Percentiles rank a stretch among this genome's conserved stretches.
Conservation (phyloP, 2,797 vertebrate genomes). For the Vireo griseus region DNA sequence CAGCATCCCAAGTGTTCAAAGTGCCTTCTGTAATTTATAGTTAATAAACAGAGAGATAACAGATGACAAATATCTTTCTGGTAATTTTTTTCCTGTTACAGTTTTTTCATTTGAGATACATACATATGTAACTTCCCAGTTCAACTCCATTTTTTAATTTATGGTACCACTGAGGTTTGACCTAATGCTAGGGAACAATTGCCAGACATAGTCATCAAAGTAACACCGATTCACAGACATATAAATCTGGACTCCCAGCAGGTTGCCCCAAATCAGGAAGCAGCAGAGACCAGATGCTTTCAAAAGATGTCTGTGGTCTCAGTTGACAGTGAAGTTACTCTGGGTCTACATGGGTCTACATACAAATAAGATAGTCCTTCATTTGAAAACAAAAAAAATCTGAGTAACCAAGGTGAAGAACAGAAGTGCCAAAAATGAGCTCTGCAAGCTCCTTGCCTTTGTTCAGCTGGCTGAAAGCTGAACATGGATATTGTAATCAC, state of each 20-base stretch:
- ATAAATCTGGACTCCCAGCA: not conserved
- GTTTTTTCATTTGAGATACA: not conserved
- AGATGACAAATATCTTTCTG: slow-evolving; percentile 22
- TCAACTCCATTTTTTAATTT: not conserved
- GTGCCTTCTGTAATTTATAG: slow-evolving; percentile 21
- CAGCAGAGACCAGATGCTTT: not conserved
- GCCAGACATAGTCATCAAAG: not conserved
- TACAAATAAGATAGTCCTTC: not conserved
- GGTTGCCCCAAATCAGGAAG: not conserved
- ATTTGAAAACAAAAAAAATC: not conserved
- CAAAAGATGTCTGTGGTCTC: not conserved
- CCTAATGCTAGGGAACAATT: not conserved
- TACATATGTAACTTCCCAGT: not conserved
- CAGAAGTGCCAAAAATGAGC: not conserved
- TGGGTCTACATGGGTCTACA: slow-evolving; percentile 46
- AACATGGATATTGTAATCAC: not conserved
- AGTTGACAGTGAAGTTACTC: slow-evolving; percentile 39
- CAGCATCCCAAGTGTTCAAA: not conserved
- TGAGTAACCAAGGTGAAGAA: not conserved
- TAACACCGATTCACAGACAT: not conserved
- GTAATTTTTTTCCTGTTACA: not conserved
- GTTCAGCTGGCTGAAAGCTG: not conserved
- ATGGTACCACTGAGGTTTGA: not conserved
- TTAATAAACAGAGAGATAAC: slow-evolving; percentile 37
- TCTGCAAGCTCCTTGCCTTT: not conserved